Evolutionary conservation across 2,888 invertebrate genomes (phyloP), one percentile per base, ranked within the genome.

Genomic region (Carabus problematicus): DNA sequence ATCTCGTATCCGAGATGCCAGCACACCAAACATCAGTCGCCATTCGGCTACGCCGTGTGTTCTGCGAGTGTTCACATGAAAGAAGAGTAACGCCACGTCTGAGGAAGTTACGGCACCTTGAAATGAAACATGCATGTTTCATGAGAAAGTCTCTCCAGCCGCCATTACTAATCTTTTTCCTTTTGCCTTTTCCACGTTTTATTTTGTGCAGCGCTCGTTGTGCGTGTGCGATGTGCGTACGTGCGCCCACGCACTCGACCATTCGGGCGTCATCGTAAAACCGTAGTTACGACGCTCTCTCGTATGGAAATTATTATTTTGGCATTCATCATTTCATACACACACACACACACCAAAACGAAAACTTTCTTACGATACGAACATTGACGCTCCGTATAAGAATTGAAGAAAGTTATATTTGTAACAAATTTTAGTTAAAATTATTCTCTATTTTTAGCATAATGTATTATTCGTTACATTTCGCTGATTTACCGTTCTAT

Each of bases 81-180:
- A 52, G 61, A 61, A 61, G 29, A 19, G 18, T 7, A 18, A 43
- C 9, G n/a, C 19, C 45, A 45, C 42, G 47, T 61, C 45, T 64
- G 64, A 42, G 16, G 64, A 66, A 59, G 66, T 66, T 66, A 66
- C 59, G 66, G 66, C 59, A 59, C 49, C 66, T 59, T 41, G 66
- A 49, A 66, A 66, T 66, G 66, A 66, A 66, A 66, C 59, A 66
- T 66, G 66, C 66, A 66, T 66, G 66, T 66, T 66, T 66, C 66
- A 66, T 66, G 66, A 66, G 66, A 11, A 41, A 52, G 16, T 14
- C 42, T 45, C 18, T 62, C 45, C 39, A 14, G 42, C 29, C 12
- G 49, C 14, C 49, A 8, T n/a, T 12, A n/a, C 49, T 47, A 47
- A 56, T 56, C 56, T 56, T 56, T 56, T 56, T 39, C 56, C 39